Evolutionary conservation across 1,140 invertebrate genomes (phyloP).

Genomic region (Lucilia cuprina): DNA sequence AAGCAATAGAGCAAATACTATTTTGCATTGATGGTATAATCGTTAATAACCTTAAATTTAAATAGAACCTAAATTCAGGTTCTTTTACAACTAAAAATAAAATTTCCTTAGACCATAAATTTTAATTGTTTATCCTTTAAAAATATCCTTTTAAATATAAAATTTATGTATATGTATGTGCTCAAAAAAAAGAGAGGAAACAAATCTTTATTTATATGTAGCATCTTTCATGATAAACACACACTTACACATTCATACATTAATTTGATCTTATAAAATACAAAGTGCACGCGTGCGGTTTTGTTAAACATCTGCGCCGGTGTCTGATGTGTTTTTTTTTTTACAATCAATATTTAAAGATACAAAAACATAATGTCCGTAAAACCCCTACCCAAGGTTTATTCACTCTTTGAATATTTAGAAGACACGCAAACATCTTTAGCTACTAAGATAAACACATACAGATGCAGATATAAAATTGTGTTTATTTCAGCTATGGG

Average conservation of each 20-base stretch:
- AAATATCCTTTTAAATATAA: neutral
- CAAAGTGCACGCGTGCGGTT: conserved; percentile 4
- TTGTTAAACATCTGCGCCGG: conserved; percentile 16
- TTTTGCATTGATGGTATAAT: too few relatives aligned
- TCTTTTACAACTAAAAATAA: neutral
- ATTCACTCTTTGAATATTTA: neutral
- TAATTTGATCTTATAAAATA: neutral
- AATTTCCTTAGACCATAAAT: neutral
- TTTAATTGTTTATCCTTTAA: neutral
- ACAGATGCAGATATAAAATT: neutral
- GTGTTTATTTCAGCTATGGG: too few relatives aligned
- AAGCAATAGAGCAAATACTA: too few relatives aligned
- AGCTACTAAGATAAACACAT: neutral
- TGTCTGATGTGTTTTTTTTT: neutral
- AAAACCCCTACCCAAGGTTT: neutral
- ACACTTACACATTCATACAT: neutral
- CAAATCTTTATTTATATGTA: neutral
- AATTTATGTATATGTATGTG: neutral
- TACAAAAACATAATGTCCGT: neutral
- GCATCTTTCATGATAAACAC: neutral
- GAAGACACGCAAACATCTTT: neutral
- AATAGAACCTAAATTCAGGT: too few relatives aligned
- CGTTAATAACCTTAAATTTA: too few relatives aligned
- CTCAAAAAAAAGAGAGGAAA: neutral
- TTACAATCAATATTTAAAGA: neutral